Conservation (phyloP, 2,113 vertebrate species). For the Struthidea cinerea region DNA sequence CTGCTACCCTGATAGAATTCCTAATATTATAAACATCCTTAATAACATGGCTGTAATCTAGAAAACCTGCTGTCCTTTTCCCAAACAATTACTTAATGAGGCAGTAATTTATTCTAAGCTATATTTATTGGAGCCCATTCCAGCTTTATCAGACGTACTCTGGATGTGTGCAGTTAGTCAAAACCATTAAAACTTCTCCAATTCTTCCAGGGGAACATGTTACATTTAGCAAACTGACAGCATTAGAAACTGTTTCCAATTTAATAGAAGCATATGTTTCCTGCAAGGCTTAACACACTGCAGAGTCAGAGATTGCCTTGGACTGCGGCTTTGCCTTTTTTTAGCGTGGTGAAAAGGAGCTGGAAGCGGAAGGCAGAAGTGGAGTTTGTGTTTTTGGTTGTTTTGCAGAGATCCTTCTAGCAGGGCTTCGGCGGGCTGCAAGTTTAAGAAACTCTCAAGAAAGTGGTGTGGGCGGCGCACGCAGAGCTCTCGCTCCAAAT, state of each 20-base stretch:
- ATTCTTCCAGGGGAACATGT: constrained; percentile 23
- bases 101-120: constrained; percentile 60
- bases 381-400: neutral
- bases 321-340: constrained; percentile 5
- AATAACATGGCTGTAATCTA: constrained; percentile 17
- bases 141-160: constrained; percentile 27
- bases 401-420: neutral
- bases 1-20: constrained; percentile 19
- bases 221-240: constrained; percentile 38
- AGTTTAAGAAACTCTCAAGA: constrained; percentile 26
- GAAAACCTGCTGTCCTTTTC: constrained; percentile 49
- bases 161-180: constrained; percentile 20
- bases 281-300: constrained; percentile 29
- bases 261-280: constrained; percentile 46
- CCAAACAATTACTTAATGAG: constrained; percentile 66
- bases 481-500: neutral
- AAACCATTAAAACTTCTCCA: constrained; percentile 9
- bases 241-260: constrained; percentile 45
- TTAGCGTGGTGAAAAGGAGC: neutral
- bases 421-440: neutral
- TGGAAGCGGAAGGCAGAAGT: neutral
- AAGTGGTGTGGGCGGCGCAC: neutral
- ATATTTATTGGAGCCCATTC: constrained; percentile 49
- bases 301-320: neutral
- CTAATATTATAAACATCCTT: constrained; percentile 54